Percentiles rank a stretch among this genome's conserved stretches.
Evolutionary conservation across 2,888 invertebrate genomes (phyloP).

Genomic region (Deroplatys truncata): DNA sequence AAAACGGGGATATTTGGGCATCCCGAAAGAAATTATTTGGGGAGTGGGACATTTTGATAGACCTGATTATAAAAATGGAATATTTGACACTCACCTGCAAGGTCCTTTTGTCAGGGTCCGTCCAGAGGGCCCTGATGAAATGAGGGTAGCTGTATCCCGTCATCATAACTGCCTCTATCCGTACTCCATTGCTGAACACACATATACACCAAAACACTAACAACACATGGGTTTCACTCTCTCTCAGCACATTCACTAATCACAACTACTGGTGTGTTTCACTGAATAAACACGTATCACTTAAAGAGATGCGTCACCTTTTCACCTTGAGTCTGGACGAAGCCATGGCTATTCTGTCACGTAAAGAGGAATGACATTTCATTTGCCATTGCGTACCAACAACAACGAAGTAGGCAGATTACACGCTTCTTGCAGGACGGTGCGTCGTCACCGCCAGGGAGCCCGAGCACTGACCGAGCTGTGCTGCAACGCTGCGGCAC

Average conservation of each 20-base stretch:
- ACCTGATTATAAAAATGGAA: too few relatives aligned
- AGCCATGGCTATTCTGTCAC: conserved; percentile 1
- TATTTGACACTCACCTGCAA: conserved; percentile 44
- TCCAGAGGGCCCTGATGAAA: conserved; percentile 52
- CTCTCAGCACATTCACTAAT: neutral
- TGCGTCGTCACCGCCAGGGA: neutral
- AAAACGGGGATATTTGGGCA: too few relatives aligned
- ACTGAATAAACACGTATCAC: neutral
- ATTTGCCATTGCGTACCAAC: too few relatives aligned
- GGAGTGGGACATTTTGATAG: too few relatives aligned
- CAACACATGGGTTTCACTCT: neutral
- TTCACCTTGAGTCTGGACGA: conserved; percentile 7
- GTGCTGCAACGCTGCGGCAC: neutral
- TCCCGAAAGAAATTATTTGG: too few relatives aligned
- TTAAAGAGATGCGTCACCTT: conserved; percentile 5
- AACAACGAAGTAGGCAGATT: neutral
- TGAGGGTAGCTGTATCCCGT: conserved; percentile 52
- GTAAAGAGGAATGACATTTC: neutral
- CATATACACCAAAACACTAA: neutral
- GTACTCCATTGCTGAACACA: neutral
- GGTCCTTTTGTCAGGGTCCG: conserved; percentile 51
- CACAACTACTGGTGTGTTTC: neutral
- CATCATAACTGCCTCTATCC: conserved; percentile 37
- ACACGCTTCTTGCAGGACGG: neutral
- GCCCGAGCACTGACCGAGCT: neutral